Base-by-base conservation (phyloP, 2,888 invertebrate genomes). In the Dicranocentrus wangi region DNA sequence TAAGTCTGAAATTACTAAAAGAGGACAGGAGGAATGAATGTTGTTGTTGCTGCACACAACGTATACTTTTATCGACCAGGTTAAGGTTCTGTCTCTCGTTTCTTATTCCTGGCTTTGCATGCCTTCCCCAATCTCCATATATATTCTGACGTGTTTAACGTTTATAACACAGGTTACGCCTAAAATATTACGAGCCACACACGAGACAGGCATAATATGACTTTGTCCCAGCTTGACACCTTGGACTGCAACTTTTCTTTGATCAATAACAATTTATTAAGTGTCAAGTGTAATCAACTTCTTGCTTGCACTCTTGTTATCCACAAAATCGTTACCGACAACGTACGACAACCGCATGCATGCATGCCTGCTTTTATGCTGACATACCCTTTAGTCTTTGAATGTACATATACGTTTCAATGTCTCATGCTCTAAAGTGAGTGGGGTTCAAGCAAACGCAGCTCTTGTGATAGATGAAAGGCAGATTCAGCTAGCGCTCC, bases 201-300 rank as follows among this genome's bases (percentile, higher is more conserved):
- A 61, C 61, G 61, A 61, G 61, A 61, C 61, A 61, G n/a, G 19
- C 32, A 61, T 61, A 28, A 28, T 32, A 61, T 32, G 32, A 61
- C 61, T 32, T 32, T 61, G 55, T 32, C 5, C 61, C 19, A 17
- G 71, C 73, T 63, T 80, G 73, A 80, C 80, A 80, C 60, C 51
- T 72, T 72, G 42, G 69, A 47, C 73, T 80, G 73, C 73, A 63
- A 68, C 58, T 73, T 80, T 51, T 60, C 69, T 73, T 73, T 80
- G 80, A 80, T 80, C 80, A 80, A 80, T 73, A 80, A 80, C 80
- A 80, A 80, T 80, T 80, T 80, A 80, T 80, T 80, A 80, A 73
- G 73, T 80, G 80, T 80, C 80, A 73, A 80, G 69, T 80, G 80
- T 80, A 80, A 80, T 80, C 80, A 80, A 80, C 80, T 80, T 80